Percentiles rank a stretch among this genome's conserved stretches.
These are phyloP conservation scores for Metopia argyrocephala DNA, from an alignment of 2,888 invertebrate genomes.

Conservation along the genomic window DNA sequence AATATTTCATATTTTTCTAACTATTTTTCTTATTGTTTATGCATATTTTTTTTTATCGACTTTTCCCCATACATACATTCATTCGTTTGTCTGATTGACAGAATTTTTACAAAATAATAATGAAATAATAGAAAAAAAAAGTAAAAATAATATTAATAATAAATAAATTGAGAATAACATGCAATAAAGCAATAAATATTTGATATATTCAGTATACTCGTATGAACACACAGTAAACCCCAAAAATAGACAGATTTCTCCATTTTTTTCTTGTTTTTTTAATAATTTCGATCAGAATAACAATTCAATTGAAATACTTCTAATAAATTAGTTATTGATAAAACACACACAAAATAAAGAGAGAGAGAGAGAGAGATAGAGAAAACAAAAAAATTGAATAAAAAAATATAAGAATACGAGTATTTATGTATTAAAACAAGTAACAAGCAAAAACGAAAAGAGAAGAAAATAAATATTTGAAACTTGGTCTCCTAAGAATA, in stretches of 20 bases:
- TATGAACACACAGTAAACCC: neutral
- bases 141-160: constrained; percentile 48
- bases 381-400: neutral
- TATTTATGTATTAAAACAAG: neutral
- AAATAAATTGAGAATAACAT: constrained; percentile 50
- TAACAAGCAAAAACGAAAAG: neutral
- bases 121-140: too few relatives aligned
- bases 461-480: constrained; percentile 8
- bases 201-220: neutral
- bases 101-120: constrained; percentile 41
- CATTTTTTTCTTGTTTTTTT: neutral
- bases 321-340: constrained; percentile 49
- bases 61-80: neutral
- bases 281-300: neutral
- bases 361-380: neutral
- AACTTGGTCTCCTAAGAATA: neutral
- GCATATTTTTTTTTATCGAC: neutral
- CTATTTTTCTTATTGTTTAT: neutral
- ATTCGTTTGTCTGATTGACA: constrained; percentile 26
- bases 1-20: neutral
- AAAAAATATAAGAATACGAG: neutral
- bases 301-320: constrained; percentile 9
- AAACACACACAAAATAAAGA: constrained; percentile 16
- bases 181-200: constrained; percentile 39
- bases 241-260: neutral